Percentiles rank a stretch among this genome's conserved stretches.
phyloP scores from a whole-genome alignment of 2,888 invertebrate genomes.

The Halictus quadricinctus region DNA sequence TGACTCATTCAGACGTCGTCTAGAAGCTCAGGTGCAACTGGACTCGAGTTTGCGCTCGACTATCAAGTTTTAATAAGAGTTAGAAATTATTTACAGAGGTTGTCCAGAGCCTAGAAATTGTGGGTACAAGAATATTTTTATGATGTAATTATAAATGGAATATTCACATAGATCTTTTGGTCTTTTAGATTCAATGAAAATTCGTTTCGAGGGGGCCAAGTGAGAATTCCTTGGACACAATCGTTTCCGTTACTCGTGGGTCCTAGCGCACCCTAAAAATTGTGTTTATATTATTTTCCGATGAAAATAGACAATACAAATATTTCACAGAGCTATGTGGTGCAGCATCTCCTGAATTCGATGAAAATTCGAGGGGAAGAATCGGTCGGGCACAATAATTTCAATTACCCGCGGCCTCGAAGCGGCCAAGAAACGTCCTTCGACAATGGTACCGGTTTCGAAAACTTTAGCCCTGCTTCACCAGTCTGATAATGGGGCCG shows the following conservation, averaged over 20 bases:
- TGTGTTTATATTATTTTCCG: neutral
- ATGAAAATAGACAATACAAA: neutral
- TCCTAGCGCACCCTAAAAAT: neutral
- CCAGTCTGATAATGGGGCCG: slow-evolving; percentile 73
- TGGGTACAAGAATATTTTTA: too few species aligned
- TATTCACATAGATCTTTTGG: too few species aligned
- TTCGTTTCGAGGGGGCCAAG: too few species aligned
- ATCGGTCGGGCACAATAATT: neutral
- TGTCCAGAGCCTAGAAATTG: neutral
- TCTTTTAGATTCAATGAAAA: too few species aligned
- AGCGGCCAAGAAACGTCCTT: slow-evolving; percentile 39
- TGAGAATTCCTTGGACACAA: too few species aligned
- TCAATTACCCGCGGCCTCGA: slow-evolving; percentile 8
- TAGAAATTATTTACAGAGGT: neutral
- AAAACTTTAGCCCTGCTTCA: slow-evolving; percentile 57
- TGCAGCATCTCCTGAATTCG: neutral
- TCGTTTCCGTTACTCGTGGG: too few species aligned
- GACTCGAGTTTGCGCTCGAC: neutral
- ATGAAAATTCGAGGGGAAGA: neutral
- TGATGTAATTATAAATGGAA: too few species aligned
- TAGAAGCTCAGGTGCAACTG: neutral
- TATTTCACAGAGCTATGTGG: neutral
- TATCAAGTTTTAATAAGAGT: neutral
- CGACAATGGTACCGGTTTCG: slow-evolving; percentile 25
- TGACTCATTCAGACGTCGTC: neutral